Conservation (phyloP, 2,888 invertebrate genomes). For the Cephus runcator region DNA sequence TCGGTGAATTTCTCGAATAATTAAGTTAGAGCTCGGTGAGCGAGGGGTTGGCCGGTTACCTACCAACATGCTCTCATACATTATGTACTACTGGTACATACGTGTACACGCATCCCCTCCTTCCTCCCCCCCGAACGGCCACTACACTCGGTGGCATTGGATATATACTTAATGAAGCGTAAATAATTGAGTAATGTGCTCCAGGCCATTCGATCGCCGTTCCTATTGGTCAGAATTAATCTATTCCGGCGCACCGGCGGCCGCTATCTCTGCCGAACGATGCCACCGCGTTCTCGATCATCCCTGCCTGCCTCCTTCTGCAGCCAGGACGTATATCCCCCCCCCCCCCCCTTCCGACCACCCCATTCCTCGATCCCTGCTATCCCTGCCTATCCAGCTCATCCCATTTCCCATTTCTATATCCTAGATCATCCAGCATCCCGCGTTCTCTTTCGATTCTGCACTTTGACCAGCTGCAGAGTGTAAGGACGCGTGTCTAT, state of each 20-base stretch:
- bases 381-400: too few species aligned
- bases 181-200: conserved; percentile 67
- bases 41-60: conserved; percentile 54
- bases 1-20: conserved; percentile 65
- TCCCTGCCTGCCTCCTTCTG: background rate
- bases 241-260: conserved; percentile 65
- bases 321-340: too few species aligned
- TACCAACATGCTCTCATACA: conserved; percentile 61
- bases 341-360: too few species aligned
- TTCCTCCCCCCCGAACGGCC: conserved; percentile 34
- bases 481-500: too few species aligned
- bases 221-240: conserved; percentile 66
- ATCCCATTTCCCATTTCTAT: too few species aligned
- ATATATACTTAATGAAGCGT: conserved; percentile 66
- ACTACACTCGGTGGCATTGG: conserved; percentile 62
- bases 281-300: background rate
- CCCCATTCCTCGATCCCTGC: too few species aligned
- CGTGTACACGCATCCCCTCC: conserved; percentile 29
- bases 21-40: conserved; percentile 63
- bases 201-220: conserved; percentile 64
- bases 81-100: conserved; percentile 60
- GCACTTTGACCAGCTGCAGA: too few species aligned
- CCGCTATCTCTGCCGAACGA: conserved; percentile 42
- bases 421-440: too few species aligned
- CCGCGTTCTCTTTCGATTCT: too few species aligned